A percentile compares a stretch with the other conserved stretches of the same genome.
phyloP scores from a whole-genome alignment of 2,888 invertebrate genomes.

The Nemoura dubitans region DNA sequence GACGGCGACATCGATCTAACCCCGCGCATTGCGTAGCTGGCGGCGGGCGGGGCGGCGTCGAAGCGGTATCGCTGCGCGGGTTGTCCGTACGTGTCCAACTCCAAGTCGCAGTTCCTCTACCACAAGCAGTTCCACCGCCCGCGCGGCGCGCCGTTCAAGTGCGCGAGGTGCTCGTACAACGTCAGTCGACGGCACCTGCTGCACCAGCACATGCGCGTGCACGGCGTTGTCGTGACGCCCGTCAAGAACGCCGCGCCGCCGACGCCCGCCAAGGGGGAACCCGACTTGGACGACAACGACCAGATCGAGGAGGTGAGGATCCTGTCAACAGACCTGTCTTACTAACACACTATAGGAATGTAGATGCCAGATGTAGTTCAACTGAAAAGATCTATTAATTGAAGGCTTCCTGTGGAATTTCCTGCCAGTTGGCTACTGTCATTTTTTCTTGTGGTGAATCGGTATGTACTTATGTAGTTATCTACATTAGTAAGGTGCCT shows the following conservation, averaged over 20 bases:
- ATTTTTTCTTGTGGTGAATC: too few species aligned
- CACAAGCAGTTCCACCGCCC: conserved; percentile 87
- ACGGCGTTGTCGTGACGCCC: conserved; percentile 64
- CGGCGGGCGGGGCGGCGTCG: conserved; percentile 53
- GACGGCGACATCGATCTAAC: too few species aligned
- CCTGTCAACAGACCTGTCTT: not conserved
- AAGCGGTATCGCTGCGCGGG: conserved; percentile 81
- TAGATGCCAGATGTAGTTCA: too few species aligned
- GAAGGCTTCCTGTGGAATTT: too few species aligned
- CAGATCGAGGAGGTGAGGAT: conserved; percentile 59
- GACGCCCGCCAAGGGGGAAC: not conserved
- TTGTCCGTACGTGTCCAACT: conserved; percentile 87
- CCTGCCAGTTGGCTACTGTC: too few species aligned
- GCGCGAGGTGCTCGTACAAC: conserved; percentile 82
- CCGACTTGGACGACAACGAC: conserved; percentile 60
- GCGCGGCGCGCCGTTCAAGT: conserved; percentile 79
- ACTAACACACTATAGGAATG: too few species aligned
- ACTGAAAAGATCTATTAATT: too few species aligned
- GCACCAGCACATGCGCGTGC: conserved; percentile 84
- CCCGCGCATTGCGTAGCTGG: not conserved
- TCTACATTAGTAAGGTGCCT: too few species aligned
- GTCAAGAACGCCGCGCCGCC: conserved; percentile 49
- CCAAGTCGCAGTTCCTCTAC: conserved; percentile 85
- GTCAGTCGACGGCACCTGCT: conserved; percentile 82
- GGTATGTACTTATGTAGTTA: too few species aligned